Evolutionary conservation across 2,888 invertebrate genomes (phyloP).

Genomic region (Caenorhabditis doughertyi): DNA sequence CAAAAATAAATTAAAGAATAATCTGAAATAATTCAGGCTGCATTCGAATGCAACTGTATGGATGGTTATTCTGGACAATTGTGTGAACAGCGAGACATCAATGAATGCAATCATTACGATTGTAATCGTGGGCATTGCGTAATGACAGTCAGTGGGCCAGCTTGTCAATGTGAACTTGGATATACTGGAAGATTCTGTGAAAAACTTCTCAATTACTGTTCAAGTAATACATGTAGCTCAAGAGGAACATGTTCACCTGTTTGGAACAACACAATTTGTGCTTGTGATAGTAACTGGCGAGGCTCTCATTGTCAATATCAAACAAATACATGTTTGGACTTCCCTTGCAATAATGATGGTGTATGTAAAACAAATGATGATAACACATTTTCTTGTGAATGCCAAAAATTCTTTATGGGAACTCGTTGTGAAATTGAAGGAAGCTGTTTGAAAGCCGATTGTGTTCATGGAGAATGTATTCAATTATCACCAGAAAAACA

Average conservation of each 20-base stretch:
- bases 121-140: conserved; percentile 63
- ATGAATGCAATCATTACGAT: conserved; percentile 60
- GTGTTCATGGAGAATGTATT: conserved; percentile 74
- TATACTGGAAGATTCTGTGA: conserved; percentile 73
- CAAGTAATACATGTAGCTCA: conserved; percentile 64
- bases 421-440: conserved; percentile 74
- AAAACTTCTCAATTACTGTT: conserved; percentile 69
- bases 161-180: conserved; percentile 65
- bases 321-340: conserved; percentile 63
- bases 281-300: conserved; percentile 67
- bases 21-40: conserved; percentile 22
- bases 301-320: conserved; percentile 62
- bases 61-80: conserved; percentile 68
- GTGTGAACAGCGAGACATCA: conserved; percentile 61
- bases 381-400: conserved; percentile 68
- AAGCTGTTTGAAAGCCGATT: conserved; percentile 71
- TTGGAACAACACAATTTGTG: conserved; percentile 71
- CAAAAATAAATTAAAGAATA: background rate
- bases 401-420: conserved; percentile 76
- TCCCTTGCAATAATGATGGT: conserved; percentile 91
- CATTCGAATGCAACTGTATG: conserved; percentile 67
- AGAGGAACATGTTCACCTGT: conserved; percentile 66
- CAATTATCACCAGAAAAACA: conserved; percentile 72
- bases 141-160: conserved; percentile 57
- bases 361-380: conserved; percentile 86